Base-by-base conservation (phyloP, 2,888 invertebrate species). In the Nasonovia ribisnigri region DNA sequence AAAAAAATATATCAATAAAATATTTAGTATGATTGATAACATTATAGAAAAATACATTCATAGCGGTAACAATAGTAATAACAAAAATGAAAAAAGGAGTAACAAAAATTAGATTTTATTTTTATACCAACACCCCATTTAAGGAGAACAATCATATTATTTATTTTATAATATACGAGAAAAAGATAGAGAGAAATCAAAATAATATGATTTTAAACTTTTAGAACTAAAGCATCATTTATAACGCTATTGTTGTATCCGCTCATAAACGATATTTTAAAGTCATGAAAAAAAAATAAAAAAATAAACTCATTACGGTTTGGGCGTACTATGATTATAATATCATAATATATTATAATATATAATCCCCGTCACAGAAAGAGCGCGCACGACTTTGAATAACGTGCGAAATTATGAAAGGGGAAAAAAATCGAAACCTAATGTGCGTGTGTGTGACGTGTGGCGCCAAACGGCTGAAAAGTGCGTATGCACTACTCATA, bases 371-470 rank as follows among this genome's bases (percentile, higher is more conserved):
- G 43, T 43, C 84, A 43, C 29, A 26, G 84, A 84, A 26, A 43
- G 46, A 26, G 43, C 89, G 89, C 90, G 36, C 48, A 77, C 90
- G 90, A 77, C 67, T 91, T 84, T 84, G 51, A 51, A 91, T 54
- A 42, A 91, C 91, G 91, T 29, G 84, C 42, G 42, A 84, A 84
- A 51, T 77, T 90, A 90, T 67, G 51, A 77, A 77, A 54, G 84
- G 91, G 91, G 91, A 84, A 91, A 42, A 67, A 77, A 90, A 90
- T 90, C 90, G 90, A 90, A 90, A 77, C 67, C 16, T 67, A 46
- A 77, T 36, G 77, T 77, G 90, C 90, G 90, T 90, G 90, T 77
- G 67, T 77, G 46, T 77, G 90, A 90, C 77, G 67, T 77, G 90
- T 48, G 90, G 36, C 48, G 90, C 48, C 67, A 77, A 90, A 90